phyloP scores from a whole-genome alignment of 2,113 vertebrate genomes.

The Microcebus ravelobensis region DNA sequence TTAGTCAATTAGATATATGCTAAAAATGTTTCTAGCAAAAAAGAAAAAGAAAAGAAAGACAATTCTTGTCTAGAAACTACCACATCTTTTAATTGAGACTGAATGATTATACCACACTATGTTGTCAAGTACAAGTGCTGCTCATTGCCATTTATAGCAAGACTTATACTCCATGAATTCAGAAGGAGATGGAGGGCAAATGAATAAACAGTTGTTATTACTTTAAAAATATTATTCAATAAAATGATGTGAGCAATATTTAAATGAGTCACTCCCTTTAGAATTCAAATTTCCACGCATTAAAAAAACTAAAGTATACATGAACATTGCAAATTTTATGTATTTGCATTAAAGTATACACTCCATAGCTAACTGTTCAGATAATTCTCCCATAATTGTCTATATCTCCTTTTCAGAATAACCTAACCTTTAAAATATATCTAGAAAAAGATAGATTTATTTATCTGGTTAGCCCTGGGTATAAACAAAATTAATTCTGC shows the following conservation, averaged over 20 bases:
- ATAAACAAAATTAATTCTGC: background rate
- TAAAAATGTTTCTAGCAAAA: conserved; percentile 10
- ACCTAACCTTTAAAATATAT: background rate
- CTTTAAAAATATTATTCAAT: background rate
- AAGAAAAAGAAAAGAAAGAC: background rate
- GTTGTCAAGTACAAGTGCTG: background rate
- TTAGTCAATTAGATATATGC: background rate
- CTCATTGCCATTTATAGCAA: background rate
- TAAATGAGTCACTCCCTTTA: background rate
- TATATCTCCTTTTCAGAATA: background rate
- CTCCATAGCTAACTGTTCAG: background rate
- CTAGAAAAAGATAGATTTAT: background rate
- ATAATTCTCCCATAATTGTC: background rate
- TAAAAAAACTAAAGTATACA: background rate
- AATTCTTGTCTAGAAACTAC: background rate
- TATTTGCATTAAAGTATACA: background rate
- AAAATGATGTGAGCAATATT: background rate
- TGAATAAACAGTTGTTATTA: background rate
- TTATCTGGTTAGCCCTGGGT: background rate
- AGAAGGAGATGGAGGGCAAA: background rate
- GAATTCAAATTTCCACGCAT: background rate
- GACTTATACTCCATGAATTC: background rate
- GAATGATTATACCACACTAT: background rate
- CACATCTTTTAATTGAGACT: background rate
- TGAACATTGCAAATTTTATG: background rate